A percentile compares a stretch with the other conserved stretches of the same genome.
Evolutionary conservation across 2,888 invertebrate genomes (phyloP).

Genomic region (Noctuana brunneofusca): DNA sequence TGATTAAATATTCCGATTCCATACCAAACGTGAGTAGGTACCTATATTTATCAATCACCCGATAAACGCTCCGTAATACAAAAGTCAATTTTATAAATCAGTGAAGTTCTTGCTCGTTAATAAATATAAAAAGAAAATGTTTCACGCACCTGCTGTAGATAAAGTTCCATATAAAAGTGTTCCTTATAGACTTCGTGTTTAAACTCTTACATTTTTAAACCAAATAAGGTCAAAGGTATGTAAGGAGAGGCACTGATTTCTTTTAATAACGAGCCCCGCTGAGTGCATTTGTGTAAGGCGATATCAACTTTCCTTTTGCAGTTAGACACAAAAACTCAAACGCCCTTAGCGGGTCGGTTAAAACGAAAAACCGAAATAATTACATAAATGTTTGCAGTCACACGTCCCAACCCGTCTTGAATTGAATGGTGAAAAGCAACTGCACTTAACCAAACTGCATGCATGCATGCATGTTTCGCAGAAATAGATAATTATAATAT

Average conservation of each 20-base stretch:
- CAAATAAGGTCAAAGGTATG: slow-evolving; percentile 64
- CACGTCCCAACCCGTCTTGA: not conserved
- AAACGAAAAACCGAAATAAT: slow-evolving; percentile 48
- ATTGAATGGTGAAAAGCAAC: slow-evolving; percentile 11
- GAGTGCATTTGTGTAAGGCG: slow-evolving; percentile 59
- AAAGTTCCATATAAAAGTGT: slow-evolving; percentile 60
- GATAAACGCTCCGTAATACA: slow-evolving; percentile 21
- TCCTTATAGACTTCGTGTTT: slow-evolving; percentile 54
- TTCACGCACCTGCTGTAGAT: slow-evolving; percentile 56
- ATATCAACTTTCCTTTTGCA: slow-evolving; percentile 74
- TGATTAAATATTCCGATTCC: slow-evolving; percentile 18
- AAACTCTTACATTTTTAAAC: slow-evolving; percentile 57
- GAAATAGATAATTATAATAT: not conserved
- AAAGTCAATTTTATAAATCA: slow-evolving; percentile 34
- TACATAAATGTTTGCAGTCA: slow-evolving; percentile 10
- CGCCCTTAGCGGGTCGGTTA: slow-evolving; percentile 38
- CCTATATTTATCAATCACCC: slow-evolving; percentile 18
- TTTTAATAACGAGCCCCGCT: slow-evolving; percentile 64
- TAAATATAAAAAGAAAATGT: slow-evolving; percentile 33
- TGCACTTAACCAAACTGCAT: not conserved
- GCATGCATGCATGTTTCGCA: not conserved
- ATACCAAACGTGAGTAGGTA: slow-evolving; percentile 10
- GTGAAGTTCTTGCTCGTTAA: slow-evolving; percentile 38
- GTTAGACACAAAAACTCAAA: slow-evolving; percentile 67
- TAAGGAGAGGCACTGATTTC: slow-evolving; percentile 70